Evolutionary conservation across 2,888 invertebrate genomes (phyloP).

Genomic region (Lumbricus terrestris): DNA sequence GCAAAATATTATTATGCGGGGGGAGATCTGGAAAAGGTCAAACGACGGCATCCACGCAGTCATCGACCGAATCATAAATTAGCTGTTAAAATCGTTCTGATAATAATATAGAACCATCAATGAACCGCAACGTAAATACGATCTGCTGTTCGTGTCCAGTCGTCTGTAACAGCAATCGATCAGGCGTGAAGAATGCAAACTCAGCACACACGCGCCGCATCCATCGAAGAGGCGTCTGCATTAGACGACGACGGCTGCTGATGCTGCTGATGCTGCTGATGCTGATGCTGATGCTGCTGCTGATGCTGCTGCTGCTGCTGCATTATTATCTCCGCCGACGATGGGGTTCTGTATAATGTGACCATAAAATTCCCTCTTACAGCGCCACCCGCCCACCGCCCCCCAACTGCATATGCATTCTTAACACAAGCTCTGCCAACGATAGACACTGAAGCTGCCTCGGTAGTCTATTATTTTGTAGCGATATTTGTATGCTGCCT

Average conservation of each 20-base stretch:
- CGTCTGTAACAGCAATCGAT: neutral
- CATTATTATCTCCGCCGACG: neutral
- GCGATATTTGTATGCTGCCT: neutral
- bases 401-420: neutral
- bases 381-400: too few species aligned
- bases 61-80: neutral
- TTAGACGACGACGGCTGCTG: neutral
- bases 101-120: neutral
- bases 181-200: constrained; percentile 9
- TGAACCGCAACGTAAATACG: constrained; percentile 5
- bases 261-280: too few species aligned
- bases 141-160: neutral
- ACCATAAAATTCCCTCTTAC: constrained; percentile 3
- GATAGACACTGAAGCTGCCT: neutral
- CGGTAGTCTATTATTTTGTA: neutral
- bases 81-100: neutral
- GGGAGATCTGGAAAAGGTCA: neutral
- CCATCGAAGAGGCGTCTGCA: neutral
- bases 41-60: too few species aligned
- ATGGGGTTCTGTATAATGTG: neutral
- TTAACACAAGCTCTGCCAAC: neutral
- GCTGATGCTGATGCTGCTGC: too few species aligned
- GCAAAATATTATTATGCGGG: neutral
- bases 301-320: neutral
- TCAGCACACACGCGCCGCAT: neutral